Evolutionary conservation across 2,113 vertebrate species (phyloP), one percentile per base, ranked within the genome.

Genomic region (Etheostoma cragini): DNA sequence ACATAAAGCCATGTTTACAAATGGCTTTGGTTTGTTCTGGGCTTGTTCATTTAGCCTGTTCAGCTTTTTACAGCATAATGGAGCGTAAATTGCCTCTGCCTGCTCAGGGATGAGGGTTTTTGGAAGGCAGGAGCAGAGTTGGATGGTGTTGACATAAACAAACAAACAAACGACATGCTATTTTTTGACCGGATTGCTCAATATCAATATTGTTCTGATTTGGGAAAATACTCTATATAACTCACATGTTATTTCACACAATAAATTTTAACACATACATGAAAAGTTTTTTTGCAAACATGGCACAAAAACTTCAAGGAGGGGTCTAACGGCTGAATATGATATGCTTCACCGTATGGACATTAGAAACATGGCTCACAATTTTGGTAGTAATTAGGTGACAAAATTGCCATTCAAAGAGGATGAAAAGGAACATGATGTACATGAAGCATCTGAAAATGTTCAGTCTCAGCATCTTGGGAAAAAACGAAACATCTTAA

Each of bases 51-150:
- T 93, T 83, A 83, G 89, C 76, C 52, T 19, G 66, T 83, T 91
- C 87, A 61, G 88, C 75, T 85, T 82, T 78, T 63, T 58, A n/a
- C 75, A 76, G 82, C 74, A 87, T 84, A 90, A 90, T 89, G 78
- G 85, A 85, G 35, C 3, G 14, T 77, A 92, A 93, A 92, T 91
- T 80, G 78, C 79, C 78, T 85, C 66, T 68, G 58, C 75, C 66
- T 62, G 78, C 70, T 86, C 68, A 65, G 81, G 68, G 84, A 82
- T 30, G 78, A 84, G 86, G 76, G 67, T 81, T 87, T 54, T 82
- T 64, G 84, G 87, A 85, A 75, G 50, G 53, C 74, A 76, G 75
- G 53, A 82, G 24, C 76, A 76, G 78, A 87, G 47, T 24, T 33
- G 69, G 56, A 71, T 6, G 24, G 45, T 78, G 72, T 81, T 85